A percentile compares a stretch with the other conserved stretches of the same genome.
Conservation (phyloP, 2,113 vertebrate species). For the Coreoperca whiteheadi region DNA sequence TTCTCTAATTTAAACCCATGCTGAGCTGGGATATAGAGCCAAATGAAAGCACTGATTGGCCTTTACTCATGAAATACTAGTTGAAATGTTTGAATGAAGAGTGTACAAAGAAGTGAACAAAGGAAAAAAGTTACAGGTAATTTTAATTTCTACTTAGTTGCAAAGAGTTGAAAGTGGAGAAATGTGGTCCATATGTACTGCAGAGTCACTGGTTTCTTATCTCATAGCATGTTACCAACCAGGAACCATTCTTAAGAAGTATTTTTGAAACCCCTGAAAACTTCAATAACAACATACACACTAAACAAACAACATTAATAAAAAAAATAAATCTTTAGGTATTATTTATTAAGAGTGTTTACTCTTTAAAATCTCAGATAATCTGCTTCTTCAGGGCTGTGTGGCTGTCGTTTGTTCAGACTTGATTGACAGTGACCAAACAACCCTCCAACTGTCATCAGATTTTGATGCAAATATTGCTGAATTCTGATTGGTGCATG, state of each 20-base stretch:
- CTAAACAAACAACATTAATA: background rate
- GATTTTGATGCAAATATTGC: background rate
- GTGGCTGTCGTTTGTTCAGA: background rate
- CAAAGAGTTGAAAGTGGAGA: background rate
- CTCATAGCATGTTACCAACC: background rate
- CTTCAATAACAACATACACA: background rate
- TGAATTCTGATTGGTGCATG: background rate
- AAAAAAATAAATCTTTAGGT: background rate
- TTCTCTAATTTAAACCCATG: background rate
- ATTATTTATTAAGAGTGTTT: background rate
- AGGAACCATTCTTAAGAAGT: background rate
- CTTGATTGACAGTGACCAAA: background rate
- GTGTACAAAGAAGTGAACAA: background rate
- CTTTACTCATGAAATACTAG: conserved; percentile 22
- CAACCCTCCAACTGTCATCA: background rate
- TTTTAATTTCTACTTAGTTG: background rate
- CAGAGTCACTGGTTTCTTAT: background rate
- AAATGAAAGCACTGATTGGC: background rate
- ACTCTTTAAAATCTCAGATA: background rate
- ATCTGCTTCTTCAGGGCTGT: background rate
- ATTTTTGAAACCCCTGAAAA: background rate
- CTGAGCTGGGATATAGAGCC: conserved; percentile 19
- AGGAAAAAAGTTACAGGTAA: background rate
- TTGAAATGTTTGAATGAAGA: conserved; percentile 19
- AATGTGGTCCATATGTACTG: background rate